Conservation (phyloP, 1,140 invertebrate genomes). For the Lordiphosa clarofinis region DNA sequence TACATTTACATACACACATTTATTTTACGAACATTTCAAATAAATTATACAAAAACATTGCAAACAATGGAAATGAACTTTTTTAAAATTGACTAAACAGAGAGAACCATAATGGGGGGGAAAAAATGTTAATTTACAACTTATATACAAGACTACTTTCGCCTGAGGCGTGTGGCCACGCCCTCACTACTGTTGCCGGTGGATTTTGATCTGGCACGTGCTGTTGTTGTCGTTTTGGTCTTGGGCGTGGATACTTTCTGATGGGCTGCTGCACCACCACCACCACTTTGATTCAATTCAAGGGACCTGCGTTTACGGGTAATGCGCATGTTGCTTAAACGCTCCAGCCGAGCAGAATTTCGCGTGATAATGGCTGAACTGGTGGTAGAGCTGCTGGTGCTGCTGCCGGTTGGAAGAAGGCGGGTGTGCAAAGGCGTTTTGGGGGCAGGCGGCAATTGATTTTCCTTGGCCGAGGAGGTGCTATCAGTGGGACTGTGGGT, state of each 20-base stretch:
- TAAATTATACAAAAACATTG: constrained; percentile 18
- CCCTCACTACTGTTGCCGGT: constrained; percentile 1
- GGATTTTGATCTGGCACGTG: constrained; percentile 6
- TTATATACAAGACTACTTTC: no score
- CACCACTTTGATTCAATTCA: constrained; percentile 54
- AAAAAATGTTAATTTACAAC: no score
- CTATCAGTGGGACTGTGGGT: constrained; percentile 53
- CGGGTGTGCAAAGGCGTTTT: no score
- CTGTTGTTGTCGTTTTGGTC: constrained; percentile 1
- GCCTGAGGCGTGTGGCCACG: no score
- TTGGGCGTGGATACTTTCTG: constrained; percentile 47
- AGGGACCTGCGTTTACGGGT: constrained; percentile 60
- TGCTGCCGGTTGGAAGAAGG: background rate
- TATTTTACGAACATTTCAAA: constrained; percentile 18
- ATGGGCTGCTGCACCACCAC: no score
- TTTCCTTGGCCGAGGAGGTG: constrained; percentile 53
- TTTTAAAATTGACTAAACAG: no score
- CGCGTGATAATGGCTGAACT: constrained; percentile 43
- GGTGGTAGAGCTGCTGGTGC: constrained; percentile 29
- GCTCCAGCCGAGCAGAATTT: constrained; percentile 40
- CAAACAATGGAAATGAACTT: no score
- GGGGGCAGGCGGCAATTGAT: constrained; percentile 23
- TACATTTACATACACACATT: constrained; percentile 23
- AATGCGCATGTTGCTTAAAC: constrained; percentile 35
- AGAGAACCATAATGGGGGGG: no score